Evolutionary conservation across 2,113 vertebrate genomes (phyloP).

Genomic region (Mesembrinibis cayennensis): DNA sequence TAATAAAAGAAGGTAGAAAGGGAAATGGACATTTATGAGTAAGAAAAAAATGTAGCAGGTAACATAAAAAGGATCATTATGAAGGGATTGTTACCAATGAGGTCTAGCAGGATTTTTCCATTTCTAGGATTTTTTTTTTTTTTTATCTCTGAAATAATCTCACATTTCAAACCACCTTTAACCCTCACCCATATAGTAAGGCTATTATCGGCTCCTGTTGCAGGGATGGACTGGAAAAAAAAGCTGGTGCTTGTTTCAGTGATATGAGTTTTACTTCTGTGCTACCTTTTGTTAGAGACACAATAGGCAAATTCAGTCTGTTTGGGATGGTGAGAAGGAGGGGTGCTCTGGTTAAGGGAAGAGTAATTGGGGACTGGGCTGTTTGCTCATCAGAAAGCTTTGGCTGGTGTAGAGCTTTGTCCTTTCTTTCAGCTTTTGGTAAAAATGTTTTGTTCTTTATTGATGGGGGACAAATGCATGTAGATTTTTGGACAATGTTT

Average conservation of each 20-base stretch:
- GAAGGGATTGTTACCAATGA: not conserved
- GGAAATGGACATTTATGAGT: not conserved
- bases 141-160: not conserved
- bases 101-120: not conserved
- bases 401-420: not conserved
- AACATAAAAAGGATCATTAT: not conserved
- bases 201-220: not conserved
- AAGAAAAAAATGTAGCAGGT: not conserved
- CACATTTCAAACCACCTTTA: not conserved
- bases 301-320: not conserved
- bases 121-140: not conserved
- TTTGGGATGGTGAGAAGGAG: not conserved
- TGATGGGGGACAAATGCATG: not conserved
- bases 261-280: not conserved
- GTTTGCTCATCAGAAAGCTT: not conserved
- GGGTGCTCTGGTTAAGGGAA: not conserved
- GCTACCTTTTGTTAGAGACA: not conserved
- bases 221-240: not conserved
- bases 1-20: not conserved
- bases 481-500: not conserved
- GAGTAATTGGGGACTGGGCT: not conserved
- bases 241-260: not conserved
- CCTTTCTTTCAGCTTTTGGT: not conserved
- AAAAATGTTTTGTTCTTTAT: fast-evolving
- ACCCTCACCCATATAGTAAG: not conserved